Evolutionary conservation across 2,797 vertebrate genomes (phyloP), one percentile per base, ranked within the genome.

Genomic region (Syngnathus acus): DNA sequence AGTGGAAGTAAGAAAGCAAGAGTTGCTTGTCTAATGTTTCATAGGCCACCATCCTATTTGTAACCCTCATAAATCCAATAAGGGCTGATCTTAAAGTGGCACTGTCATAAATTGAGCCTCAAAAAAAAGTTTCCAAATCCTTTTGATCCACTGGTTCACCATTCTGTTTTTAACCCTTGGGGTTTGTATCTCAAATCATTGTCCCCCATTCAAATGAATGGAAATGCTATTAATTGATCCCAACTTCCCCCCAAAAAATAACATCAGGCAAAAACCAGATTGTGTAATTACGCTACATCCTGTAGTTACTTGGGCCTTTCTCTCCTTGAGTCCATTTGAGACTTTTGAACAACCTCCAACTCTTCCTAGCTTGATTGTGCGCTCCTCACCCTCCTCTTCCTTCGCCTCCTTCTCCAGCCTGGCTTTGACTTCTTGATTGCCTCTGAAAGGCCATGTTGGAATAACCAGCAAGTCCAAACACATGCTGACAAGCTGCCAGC

Each of bases 381-480:
- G 70, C 68, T 65, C n/a, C 57, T 19, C 23, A 62, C 19, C 54
- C 43, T 43, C 48, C 38, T 23, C 19, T 14, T 57, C 54, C 26
- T 57, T 47, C 54, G 47, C n/a, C 66, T 55, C 47, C 54, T 50
- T n/a, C 67, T 55, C 60, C 63, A 55, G 6, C 23, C 23, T 32
- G 32, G 6, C 54, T 32, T 72, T 64, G 66, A 53, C 68, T 75
- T 73, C 85, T 80, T 80, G 70, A 82, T 80, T 87, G 70, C 76
- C 76, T 82, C 81, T 82, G 80, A 86, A 85, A 88, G 83, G 82
- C 84, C 72, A 78, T 83, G 82, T 85, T 79, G 78, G 87, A 87
- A 86, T 87, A 79, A 86, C 86, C 81, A 81, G 68, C 84, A 80
- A 89, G 88, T 70, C 75, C 78, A 82, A 84, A 84, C 83, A 82